These are phyloP conservation scores for Zoanthus solanderi DNA, from an alignment of 92 coral and sea anemone species.

Conservation along the genomic window DNA sequence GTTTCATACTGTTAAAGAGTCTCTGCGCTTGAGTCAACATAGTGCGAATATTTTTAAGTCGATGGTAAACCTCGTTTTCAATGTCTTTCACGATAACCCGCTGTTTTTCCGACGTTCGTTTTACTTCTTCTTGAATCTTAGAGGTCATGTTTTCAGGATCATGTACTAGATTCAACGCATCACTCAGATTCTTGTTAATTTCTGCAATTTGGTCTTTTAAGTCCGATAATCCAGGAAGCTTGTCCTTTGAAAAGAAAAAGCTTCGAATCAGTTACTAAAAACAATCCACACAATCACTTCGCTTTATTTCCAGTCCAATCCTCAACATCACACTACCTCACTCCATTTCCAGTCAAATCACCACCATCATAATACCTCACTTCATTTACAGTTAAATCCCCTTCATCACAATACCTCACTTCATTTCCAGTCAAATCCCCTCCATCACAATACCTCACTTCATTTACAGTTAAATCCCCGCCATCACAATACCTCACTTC, in stretches of 20 bases:
- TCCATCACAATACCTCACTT: no score
- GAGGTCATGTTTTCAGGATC: constrained; percentile 30
- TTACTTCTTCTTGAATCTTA: constrained; percentile 13
- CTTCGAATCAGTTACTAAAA: no score
- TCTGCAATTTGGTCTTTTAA: constrained; percentile 22
- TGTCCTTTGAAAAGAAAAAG: constrained; percentile 4
- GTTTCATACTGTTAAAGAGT: constrained; percentile 13
- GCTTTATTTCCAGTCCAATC: no score
- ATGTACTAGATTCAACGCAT: constrained; percentile 23
- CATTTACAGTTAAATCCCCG: no score
- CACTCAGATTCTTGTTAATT: constrained; percentile 29
- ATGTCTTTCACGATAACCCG: constrained; percentile 8
- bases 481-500: no score
- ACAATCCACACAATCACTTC: no score
- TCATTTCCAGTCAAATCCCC: no score
- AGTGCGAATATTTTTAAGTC: constrained; percentile 22
- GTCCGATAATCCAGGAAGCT: constrained; percentile 44
- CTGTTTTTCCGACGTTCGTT: constrained; percentile 14
- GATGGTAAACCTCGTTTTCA: constrained; percentile 28
- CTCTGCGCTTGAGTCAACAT: constrained; percentile 43
- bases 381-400: no score
- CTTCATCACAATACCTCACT: no score
- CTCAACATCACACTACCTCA: no score
- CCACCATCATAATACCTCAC: no score
- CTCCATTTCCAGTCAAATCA: no score